Evolutionary conservation across 2,888 invertebrate species (phyloP).

Genomic region (Teleiodes luculella): DNA sequence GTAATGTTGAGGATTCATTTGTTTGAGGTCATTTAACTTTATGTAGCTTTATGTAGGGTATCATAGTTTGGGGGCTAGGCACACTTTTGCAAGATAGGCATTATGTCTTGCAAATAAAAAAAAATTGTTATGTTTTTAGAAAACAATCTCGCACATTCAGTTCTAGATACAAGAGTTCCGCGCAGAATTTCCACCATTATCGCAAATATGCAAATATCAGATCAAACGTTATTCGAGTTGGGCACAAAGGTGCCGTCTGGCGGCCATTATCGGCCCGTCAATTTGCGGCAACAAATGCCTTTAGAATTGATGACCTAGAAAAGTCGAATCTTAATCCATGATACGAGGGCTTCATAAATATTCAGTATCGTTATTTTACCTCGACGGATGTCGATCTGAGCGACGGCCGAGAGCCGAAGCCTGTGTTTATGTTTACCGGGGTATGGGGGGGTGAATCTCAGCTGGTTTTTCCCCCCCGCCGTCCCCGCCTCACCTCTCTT

Average conservation of each 20-base stretch:
- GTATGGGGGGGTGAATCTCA: slow-evolving; percentile 46
- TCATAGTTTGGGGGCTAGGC: too few relatives aligned
- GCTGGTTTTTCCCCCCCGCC: slow-evolving; percentile 57
- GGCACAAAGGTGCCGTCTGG: neutral
- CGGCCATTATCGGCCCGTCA: slow-evolving; percentile 1
- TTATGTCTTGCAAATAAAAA: too few relatives aligned
- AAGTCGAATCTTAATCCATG: slow-evolving; percentile 70
- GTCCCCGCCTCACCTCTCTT: slow-evolving; percentile 28
- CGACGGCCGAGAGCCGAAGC: slow-evolving; percentile 33
- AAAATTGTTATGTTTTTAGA: too few relatives aligned
- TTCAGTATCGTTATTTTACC: slow-evolving; percentile 75
- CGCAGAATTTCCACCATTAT: neutral
- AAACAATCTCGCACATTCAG: too few relatives aligned
- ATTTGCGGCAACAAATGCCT: slow-evolving; percentile 26
- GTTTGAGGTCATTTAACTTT: too few relatives aligned
- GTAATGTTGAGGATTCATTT: too few relatives aligned
- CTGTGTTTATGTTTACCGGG: slow-evolving; percentile 75
- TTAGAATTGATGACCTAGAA: slow-evolving; percentile 65
- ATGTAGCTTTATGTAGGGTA: too few relatives aligned
- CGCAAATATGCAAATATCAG: neutral
- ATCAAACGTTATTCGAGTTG: slow-evolving; percentile 1
- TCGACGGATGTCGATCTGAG: slow-evolving; percentile 68
- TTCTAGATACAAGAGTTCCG: too few relatives aligned
- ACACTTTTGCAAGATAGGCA: too few relatives aligned
- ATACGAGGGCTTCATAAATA: slow-evolving; percentile 72